Evolutionary conservation across 2,888 invertebrate genomes (phyloP).

Genomic region (Cyclophora punctaria): DNA sequence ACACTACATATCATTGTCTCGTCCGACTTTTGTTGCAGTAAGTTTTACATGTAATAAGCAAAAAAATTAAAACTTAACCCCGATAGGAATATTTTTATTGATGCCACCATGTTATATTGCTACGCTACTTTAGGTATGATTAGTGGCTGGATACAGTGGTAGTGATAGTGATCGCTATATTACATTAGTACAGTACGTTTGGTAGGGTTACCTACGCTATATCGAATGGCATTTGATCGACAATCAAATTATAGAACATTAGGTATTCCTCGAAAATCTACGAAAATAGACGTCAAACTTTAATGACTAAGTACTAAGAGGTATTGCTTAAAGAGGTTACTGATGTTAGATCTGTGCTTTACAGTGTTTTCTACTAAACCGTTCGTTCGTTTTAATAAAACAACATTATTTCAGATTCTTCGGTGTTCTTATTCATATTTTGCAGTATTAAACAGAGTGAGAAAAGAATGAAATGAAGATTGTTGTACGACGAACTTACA

Average conservation of each 20-base stretch:
- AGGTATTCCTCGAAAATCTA: too few species aligned
- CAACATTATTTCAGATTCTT: conserved; percentile 47
- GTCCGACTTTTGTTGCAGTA: conserved; percentile 71
- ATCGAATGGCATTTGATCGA: not conserved
- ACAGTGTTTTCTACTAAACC: not conserved
- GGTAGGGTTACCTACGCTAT: not conserved
- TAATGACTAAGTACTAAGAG: too few species aligned
- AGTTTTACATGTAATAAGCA: conserved; percentile 11
- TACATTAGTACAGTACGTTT: not conserved
- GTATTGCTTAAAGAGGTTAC: too few species aligned
- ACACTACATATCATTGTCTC: conserved; percentile 64
- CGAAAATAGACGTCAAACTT: too few species aligned
- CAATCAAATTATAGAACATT: not conserved
- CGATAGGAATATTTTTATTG: not conserved
- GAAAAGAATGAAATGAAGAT: conserved; percentile 25
- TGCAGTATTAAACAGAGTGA: conserved; percentile 55
- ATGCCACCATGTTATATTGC: not conserved
- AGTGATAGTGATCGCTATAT: not conserved
- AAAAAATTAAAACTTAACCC: not conserved
- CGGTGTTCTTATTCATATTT: conserved; percentile 63
- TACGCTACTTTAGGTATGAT: not conserved
- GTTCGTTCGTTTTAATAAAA: not conserved
- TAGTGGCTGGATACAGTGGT: not conserved
- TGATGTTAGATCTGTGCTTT: too few species aligned
- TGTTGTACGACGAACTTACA: too few species aligned